Evolutionary conservation across 2,888 invertebrate genomes (phyloP).

Genomic region (Dasypolia templi): DNA sequence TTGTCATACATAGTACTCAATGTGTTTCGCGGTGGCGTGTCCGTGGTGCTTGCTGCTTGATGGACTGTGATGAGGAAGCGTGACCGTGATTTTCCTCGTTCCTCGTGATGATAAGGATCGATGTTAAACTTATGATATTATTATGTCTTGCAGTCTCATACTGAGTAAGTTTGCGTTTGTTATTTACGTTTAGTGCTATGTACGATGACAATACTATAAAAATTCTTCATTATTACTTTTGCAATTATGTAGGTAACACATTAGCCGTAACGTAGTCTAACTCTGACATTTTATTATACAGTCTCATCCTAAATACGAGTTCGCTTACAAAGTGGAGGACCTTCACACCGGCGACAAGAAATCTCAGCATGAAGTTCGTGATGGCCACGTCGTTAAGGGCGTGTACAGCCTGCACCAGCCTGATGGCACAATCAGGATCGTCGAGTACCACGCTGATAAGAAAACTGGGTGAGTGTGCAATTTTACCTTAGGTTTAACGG

Average conservation of each 20-base stretch:
- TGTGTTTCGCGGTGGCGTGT: slow-evolving; percentile 63
- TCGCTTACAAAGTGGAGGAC: slow-evolving; percentile 85
- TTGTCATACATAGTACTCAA: slow-evolving; percentile 58
- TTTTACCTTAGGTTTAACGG: background rate
- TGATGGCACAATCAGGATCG: slow-evolving; percentile 85
- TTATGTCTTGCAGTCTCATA: no score
- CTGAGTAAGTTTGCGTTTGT: no score
- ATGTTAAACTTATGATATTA: no score
- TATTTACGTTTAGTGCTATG: no score
- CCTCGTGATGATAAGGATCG: background rate
- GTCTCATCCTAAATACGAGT: slow-evolving; percentile 68
- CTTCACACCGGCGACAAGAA: slow-evolving; percentile 86
- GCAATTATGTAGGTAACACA: no score
- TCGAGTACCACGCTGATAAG: slow-evolving; percentile 84
- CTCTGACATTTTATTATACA: no score
- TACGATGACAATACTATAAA: no score
- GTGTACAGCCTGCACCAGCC: slow-evolving; percentile 88
- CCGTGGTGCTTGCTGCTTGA: slow-evolving; percentile 74
- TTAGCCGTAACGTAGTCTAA: no score
- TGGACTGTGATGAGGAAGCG: slow-evolving; percentile 73
- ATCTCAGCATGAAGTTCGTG: slow-evolving; percentile 83
- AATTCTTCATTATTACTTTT: background rate
- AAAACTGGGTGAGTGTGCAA: slow-evolving; percentile 28
- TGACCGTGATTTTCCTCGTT: slow-evolving; percentile 25
- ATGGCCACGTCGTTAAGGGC: slow-evolving; percentile 90